Evolutionary conservation across 1,140 invertebrate species (phyloP).

Genomic region (Physella acuta): DNA sequence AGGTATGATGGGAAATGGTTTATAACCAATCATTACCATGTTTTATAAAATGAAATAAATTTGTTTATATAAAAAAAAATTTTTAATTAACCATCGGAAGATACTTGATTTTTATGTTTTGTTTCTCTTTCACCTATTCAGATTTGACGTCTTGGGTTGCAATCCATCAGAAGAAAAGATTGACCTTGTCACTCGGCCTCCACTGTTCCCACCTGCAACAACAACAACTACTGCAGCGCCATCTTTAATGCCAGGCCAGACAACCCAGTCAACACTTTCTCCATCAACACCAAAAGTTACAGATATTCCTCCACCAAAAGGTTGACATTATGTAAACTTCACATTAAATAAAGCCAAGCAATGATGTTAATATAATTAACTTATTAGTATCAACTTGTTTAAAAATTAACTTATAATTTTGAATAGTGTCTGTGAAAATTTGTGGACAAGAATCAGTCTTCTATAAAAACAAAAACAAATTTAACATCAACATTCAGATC

Average conservation of each 20-base stretch:
- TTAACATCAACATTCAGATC: too few species aligned
- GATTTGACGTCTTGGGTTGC: conserved; percentile 12
- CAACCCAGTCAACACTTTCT: neutral
- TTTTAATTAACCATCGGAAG: neutral
- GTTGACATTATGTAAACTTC: too few species aligned
- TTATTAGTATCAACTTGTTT: too few species aligned
- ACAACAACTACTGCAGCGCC: neutral
- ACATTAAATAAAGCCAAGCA: neutral
- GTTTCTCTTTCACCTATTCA: neutral
- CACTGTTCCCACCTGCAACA: neutral
- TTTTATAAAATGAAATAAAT: too few species aligned
- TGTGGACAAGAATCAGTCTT: too few species aligned
- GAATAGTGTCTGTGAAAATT: too few species aligned
- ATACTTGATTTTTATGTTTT: neutral
- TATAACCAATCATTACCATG: too few species aligned
- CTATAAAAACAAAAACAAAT: too few species aligned
- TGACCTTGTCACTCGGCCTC: neutral
- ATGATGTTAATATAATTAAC: too few species aligned
- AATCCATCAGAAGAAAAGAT: neutral
- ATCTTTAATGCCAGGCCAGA: neutral
- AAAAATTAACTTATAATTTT: too few species aligned
- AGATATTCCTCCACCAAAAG: too few species aligned
- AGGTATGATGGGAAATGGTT: neutral
- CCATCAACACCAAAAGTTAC: neutral
- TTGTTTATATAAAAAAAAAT: too few species aligned